Evolutionary conservation across 2,797 vertebrate species (phyloP).

Genomic region (Avahi laniger): DNA sequence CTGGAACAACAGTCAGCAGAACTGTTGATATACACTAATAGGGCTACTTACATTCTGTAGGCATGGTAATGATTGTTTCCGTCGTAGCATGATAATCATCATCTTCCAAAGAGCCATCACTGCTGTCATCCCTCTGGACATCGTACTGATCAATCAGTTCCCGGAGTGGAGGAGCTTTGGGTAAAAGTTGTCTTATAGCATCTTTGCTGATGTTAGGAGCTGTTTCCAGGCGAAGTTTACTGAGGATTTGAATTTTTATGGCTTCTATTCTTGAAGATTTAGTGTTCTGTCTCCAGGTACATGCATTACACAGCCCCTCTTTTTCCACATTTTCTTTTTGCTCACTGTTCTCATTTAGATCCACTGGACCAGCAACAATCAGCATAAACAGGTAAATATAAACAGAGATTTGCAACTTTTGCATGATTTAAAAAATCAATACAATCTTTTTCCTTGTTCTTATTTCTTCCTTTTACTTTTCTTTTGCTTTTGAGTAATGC

Average conservation of each 20-base stretch:
- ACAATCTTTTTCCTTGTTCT: conserved; percentile 71
- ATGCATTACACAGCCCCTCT: conserved; percentile 92
- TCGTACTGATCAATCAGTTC: conserved; percentile 99
- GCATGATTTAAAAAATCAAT: conserved; percentile 89
- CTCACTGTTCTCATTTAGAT: conserved; percentile 90
- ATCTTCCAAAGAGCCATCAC: conserved; percentile 92
- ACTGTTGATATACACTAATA: conserved; percentile 66
- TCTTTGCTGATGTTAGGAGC: conserved; percentile 99
- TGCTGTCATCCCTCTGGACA: conserved; percentile 95
- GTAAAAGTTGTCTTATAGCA: conserved; percentile 94
- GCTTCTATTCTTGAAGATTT: conserved; percentile 96
- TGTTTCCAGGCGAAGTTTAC: conserved; percentile 97
- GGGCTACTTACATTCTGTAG: conserved; percentile 94
- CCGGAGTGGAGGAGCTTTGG: conserved; percentile 96
- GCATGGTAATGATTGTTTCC: conserved; percentile 97
- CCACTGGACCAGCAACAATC: conserved; percentile 89
- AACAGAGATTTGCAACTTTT: conserved; percentile 84
- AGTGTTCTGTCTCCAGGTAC: conserved; percentile 95
- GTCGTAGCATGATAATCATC: conserved; percentile 97
- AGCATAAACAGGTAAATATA: conserved; percentile 91
- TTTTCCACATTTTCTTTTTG: conserved; percentile 87
- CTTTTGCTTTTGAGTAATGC: conserved; percentile 77
- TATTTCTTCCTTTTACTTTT: conserved; percentile 77
- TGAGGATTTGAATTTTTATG: conserved; percentile 98
- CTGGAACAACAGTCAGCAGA: conserved; percentile 77